phyloP scores from a whole-genome alignment of 2,888 invertebrate species.

The Troilus luridus region DNA sequence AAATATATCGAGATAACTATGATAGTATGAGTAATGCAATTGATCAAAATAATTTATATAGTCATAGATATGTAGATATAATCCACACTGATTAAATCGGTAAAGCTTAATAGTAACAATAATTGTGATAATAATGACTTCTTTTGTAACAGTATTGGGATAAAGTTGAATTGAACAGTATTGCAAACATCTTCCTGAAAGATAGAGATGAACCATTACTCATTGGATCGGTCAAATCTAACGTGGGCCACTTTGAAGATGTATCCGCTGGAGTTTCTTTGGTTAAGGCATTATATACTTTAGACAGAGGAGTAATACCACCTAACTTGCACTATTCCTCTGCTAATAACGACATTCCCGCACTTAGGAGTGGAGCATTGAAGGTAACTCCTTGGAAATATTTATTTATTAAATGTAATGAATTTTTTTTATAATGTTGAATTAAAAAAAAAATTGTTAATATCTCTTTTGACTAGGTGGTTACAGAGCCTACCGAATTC shows the following conservation, averaged over 20 bases:
- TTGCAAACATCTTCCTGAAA: slow-evolving; percentile 67
- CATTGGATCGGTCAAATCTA: slow-evolving; percentile 75
- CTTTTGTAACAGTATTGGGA: slow-evolving; percentile 63
- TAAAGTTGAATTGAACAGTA: slow-evolving; percentile 63
- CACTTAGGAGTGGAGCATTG: slow-evolving; percentile 62
- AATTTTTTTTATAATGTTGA: no score
- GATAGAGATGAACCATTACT: slow-evolving; percentile 71
- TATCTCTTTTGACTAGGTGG: slow-evolving; percentile 72
- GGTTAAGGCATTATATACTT: slow-evolving; percentile 69
- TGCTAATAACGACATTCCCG: slow-evolving; percentile 63
- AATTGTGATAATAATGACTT: not conserved
- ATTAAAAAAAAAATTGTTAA: no score
- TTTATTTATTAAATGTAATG: not conserved
- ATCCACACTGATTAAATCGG: not conserved
- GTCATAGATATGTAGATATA: not conserved
- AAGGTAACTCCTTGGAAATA: not conserved
- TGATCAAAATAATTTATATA: no score
- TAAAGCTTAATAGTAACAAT: not conserved
- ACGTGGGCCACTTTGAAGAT: slow-evolving; percentile 76
- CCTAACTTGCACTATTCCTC: slow-evolving; percentile 66
- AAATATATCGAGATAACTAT: no score
- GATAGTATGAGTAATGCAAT: no score
- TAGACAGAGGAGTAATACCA: slow-evolving; percentile 66
- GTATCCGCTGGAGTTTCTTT: slow-evolving; percentile 69
- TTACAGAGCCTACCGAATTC: slow-evolving; percentile 80